Evolutionary conservation across 2,797 vertebrate genomes (phyloP).

Genomic region (Ceryle rudis): DNA sequence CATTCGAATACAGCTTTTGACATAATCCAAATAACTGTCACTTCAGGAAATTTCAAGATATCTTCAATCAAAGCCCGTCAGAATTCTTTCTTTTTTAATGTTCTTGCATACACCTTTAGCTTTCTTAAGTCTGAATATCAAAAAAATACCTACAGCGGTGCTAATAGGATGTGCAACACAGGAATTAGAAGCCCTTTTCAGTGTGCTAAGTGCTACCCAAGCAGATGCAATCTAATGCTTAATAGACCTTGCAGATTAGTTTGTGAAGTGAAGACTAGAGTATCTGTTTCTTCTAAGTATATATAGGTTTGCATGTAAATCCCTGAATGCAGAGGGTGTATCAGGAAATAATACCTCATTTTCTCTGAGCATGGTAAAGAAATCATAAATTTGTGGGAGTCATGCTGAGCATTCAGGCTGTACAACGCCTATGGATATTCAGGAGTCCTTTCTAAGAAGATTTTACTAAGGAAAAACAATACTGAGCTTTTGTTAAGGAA

Average conservation of each 20-base stretch:
- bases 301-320: neutral
- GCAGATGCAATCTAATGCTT: neutral
- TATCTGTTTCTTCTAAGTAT: neutral
- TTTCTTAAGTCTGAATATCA: neutral
- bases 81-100: neutral
- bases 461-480: neutral
- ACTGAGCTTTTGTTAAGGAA: neutral
- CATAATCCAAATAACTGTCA: neutral
- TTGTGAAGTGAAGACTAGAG: neutral
- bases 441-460: neutral
- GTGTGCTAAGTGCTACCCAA: neutral
- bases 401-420: neutral
- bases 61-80: neutral
- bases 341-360: neutral
- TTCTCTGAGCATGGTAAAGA: neutral
- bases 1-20: neutral
- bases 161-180: neutral
- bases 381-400: neutral
- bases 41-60: neutral
- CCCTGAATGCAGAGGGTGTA: neutral
- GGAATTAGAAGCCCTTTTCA: neutral
- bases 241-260: neutral
- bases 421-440: neutral
- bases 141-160: neutral
- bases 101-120: neutral